Percentiles rank a stretch among this genome's conserved stretches.
These are phyloP conservation scores for Drosophila bunnanda DNA, from an alignment of 2,888 invertebrate species.

Conservation along the genomic window DNA sequence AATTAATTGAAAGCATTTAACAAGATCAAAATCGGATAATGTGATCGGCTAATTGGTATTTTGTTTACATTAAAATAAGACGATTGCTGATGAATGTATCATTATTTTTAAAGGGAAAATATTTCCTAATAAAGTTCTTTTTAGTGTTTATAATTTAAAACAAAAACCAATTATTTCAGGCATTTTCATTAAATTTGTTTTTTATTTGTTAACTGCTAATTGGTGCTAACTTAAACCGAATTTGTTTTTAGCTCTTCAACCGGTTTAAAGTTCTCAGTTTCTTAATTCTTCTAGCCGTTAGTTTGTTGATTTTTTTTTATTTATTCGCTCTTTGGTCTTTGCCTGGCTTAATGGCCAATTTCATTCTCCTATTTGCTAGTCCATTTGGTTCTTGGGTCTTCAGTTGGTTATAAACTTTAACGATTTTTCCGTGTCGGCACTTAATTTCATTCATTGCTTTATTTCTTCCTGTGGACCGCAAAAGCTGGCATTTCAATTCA, in stretches of 20 bases:
- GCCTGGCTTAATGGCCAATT: constrained; percentile 16
- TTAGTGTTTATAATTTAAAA: neutral
- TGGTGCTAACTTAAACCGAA: neutral
- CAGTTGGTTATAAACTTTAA: constrained; percentile 1
- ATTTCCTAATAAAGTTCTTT: neutral
- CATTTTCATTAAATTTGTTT: neutral
- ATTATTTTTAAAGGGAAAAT: no score
- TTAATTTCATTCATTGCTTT: constrained; percentile 1
- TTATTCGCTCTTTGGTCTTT: neutral
- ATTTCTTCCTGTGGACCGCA: constrained; percentile 20
- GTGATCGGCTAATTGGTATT: neutral
- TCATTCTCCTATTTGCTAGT: constrained; percentile 9
- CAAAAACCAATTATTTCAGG: neutral
- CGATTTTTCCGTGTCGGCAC: constrained; percentile 4
- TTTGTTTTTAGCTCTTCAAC: constrained; percentile 7
- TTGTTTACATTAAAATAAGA: neutral
- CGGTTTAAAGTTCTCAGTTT: constrained; percentile 11
- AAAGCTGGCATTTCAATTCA: neutral
- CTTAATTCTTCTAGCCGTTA: neutral
- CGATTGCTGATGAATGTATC: neutral
- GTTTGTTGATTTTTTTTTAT: constrained; percentile 4
- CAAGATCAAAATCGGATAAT: neutral
- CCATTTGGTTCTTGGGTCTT: constrained; percentile 5
- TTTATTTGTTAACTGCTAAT: constrained; percentile 21
- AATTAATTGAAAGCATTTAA: neutral